A percentile compares a stretch with the other conserved stretches of the same genome.
These are phyloP conservation scores for Steinernema scapterisci DNA, from an alignment of 2,888 invertebrate genomes.

Conservation along the genomic window DNA sequence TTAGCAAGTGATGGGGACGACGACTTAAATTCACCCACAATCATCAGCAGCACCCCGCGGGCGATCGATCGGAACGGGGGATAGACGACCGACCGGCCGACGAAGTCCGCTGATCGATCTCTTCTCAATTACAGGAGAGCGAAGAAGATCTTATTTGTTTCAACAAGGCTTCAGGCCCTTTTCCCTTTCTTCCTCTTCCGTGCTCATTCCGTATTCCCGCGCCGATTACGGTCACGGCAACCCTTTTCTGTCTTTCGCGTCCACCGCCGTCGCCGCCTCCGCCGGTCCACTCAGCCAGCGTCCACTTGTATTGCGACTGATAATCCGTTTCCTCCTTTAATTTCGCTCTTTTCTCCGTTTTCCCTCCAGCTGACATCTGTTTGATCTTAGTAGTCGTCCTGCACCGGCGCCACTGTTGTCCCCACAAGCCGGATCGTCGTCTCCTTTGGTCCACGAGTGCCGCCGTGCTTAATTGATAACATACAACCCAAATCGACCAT, in stretches of 20 bases:
- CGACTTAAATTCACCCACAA: conserved; percentile 25
- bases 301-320: not conserved
- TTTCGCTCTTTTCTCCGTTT: not conserved
- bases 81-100: not conserved
- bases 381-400: conserved; percentile 20
- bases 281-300: not conserved
- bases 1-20: conserved; percentile 13
- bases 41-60: not conserved
- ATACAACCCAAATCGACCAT: not conserved
- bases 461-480: conserved; percentile 8
- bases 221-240: not conserved
- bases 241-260: not conserved
- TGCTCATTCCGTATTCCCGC: not conserved
- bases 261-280: not conserved
- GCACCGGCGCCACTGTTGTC: conserved; percentile 10
- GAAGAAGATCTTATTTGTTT: conserved; percentile 25
- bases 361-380: conserved; percentile 28
- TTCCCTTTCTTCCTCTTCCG: not conserved
- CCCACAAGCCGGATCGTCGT: not conserved
- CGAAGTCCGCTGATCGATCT: conserved; percentile 30
- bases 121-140: conserved; percentile 25
- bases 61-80: conserved; percentile 20
- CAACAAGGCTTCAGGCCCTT: conserved; percentile 11
- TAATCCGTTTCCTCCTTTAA: not conserved
- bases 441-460: not conserved